Percentiles rank a stretch among this genome's conserved stretches.
Evolutionary conservation across 2,888 invertebrate genomes (phyloP).

Genomic region (Zygogramma bicolorata): DNA sequence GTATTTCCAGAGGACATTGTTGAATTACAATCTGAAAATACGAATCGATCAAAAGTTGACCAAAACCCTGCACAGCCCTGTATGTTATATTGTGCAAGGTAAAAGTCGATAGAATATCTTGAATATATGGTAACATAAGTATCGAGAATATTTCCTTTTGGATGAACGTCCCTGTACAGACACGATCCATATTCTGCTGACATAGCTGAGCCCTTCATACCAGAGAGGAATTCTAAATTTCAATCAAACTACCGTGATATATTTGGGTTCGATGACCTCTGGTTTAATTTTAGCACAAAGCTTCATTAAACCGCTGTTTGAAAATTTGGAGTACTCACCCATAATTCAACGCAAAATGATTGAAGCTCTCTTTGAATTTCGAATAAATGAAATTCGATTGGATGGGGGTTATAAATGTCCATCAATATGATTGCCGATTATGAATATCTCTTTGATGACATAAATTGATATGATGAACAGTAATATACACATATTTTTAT

Average conservation of each 20-base stretch:
- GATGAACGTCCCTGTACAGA: background rate
- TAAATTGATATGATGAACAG: conserved; percentile 18
- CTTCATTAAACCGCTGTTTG: background rate
- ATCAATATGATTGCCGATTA: conserved; percentile 4
- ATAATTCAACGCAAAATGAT: background rate
- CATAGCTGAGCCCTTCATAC: background rate
- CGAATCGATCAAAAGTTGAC: too few relatives aligned
- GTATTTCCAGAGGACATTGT: too few relatives aligned
- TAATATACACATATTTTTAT: conserved; percentile 25
- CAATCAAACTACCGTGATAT: background rate
- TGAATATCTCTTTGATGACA: background rate
- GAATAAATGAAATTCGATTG: background rate
- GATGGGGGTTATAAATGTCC: background rate
- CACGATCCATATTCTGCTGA: background rate
- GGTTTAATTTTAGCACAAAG: background rate
- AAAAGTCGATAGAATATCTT: too few relatives aligned
- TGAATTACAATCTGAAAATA: too few relatives aligned
- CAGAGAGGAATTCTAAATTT: background rate
- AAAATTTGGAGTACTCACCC: background rate
- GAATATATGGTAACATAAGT: too few relatives aligned
- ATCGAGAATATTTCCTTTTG: background rate
- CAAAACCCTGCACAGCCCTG: too few relatives aligned
- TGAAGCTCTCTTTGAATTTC: background rate
- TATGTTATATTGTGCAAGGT: too few relatives aligned
- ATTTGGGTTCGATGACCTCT: background rate